These are phyloP conservation scores for Procambarus clarkii DNA, from an alignment of 1,140 invertebrate species.

Conservation along the genomic window DNA sequence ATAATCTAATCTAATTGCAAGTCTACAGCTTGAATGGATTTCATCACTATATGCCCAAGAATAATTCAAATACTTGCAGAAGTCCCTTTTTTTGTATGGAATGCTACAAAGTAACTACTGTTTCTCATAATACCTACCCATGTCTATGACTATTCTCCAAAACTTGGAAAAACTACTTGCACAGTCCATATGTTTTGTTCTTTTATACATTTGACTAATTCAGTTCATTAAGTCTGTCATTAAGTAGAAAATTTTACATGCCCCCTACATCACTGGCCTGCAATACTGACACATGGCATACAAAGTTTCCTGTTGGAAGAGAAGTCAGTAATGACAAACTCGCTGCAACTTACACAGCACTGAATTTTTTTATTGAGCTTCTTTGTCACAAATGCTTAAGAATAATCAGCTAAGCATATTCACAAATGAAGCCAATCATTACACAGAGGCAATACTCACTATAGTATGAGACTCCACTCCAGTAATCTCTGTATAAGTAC, in stretches of 20 bases:
- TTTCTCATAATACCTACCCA: constrained; percentile 20
- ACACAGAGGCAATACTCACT: not conserved
- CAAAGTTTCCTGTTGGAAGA: not conserved
- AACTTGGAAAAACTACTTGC: constrained; percentile 54
- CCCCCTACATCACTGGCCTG: not conserved
- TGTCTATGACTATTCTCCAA: constrained; percentile 55
- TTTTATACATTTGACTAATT: constrained; percentile 14
- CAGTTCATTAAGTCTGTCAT: constrained; percentile 20
- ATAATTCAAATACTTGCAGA: not conserved
- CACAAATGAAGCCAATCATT: not conserved
- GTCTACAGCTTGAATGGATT: not conserved
- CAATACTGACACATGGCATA: constrained; percentile 8
- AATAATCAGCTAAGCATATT: not conserved
- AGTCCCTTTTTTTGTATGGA: constrained; percentile 24
- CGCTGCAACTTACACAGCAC: not conserved
- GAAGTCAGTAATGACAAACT: not conserved
- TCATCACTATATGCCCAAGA: not conserved
- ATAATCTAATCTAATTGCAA: not conserved
- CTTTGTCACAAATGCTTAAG: not conserved
- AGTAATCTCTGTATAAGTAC: not conserved
- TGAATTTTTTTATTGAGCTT: not conserved
- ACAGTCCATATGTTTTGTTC: constrained; percentile 12
- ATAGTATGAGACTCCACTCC: not conserved
- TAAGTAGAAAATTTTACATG: not conserved
- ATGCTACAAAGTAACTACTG: constrained; percentile 52